Percentiles rank a stretch among this genome's conserved stretches.
Evolutionary conservation across 2,113 vertebrate genomes (phyloP).

Genomic region (Cricetomys ansorgei): DNA sequence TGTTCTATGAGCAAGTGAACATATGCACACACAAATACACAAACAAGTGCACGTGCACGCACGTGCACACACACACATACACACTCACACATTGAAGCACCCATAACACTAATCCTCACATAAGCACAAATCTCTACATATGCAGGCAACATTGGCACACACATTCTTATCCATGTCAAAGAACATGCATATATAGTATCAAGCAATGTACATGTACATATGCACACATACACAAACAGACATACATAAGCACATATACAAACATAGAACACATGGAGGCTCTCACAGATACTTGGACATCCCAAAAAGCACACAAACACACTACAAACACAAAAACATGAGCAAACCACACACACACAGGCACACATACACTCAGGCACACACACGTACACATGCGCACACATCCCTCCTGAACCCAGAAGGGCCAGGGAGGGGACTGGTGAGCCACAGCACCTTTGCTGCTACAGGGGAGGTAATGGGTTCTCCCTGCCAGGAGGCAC

Average conservation of each 20-base stretch:
- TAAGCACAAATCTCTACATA: neutral
- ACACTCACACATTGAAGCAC: too few species aligned
- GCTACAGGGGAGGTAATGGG: fast-evolving
- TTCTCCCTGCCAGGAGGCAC: neutral
- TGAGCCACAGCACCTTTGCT: fast-evolving
- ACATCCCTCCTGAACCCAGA: neutral
- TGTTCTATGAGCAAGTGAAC: neutral
- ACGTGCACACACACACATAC: neutral
- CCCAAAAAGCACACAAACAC: too few species aligned
- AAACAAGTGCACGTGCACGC: neutral
- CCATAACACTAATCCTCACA: too few species aligned
- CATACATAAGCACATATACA: too few species aligned
- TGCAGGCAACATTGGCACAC: neutral
- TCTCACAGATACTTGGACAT: too few species aligned
- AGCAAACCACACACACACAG: neutral
- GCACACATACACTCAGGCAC: neutral
- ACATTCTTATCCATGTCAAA: neutral
- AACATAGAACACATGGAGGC: too few species aligned
- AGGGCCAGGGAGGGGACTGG: fast-evolving
- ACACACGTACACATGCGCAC: neutral
- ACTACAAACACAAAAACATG: too few species aligned
- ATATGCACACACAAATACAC: neutral
- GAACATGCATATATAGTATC: neutral
- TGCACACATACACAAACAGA: neutral
- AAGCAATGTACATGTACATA: neutral